Percentiles rank a stretch among this genome's conserved stretches.
These are phyloP conservation scores for Peromyscus attwateri DNA, from an alignment of 2,797 vertebrate genomes.

Conservation along the genomic window DNA sequence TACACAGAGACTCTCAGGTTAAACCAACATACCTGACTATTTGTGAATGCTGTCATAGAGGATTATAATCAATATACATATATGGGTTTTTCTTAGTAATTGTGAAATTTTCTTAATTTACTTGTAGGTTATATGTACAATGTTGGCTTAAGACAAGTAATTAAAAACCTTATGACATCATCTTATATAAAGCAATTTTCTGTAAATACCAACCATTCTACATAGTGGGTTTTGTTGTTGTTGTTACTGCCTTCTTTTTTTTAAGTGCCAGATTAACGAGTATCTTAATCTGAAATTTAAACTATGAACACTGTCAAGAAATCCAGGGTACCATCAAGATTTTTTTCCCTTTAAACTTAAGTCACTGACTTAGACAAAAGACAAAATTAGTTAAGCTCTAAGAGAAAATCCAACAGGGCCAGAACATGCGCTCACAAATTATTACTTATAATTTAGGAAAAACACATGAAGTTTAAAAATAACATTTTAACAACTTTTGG, in stretches of 20 bases:
- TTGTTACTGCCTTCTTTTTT: background rate
- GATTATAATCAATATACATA: constrained; percentile 15
- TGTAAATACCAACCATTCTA: background rate
- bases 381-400: background rate
- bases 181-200: background rate
- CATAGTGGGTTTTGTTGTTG: background rate
- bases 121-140: background rate
- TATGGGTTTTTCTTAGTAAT: constrained; percentile 10
- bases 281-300: background rate
- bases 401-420: background rate
- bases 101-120: constrained; percentile 15
- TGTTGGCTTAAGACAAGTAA: constrained; percentile 20
- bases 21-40: constrained; percentile 19
- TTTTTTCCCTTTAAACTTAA: constrained; percentile 21
- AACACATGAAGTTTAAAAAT: constrained; percentile 42
- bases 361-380: constrained; percentile 2
- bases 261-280: background rate
- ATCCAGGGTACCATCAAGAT: background rate
- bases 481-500: constrained; percentile 21
- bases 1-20: background rate
- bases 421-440: constrained; percentile 29
- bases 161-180: constrained; percentile 21
- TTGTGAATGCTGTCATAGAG: background rate
- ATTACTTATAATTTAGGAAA: constrained; percentile 34
- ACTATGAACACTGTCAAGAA: background rate